phyloP scores from a whole-genome alignment of 2,113 vertebrate species.

The Columba livia region DNA sequence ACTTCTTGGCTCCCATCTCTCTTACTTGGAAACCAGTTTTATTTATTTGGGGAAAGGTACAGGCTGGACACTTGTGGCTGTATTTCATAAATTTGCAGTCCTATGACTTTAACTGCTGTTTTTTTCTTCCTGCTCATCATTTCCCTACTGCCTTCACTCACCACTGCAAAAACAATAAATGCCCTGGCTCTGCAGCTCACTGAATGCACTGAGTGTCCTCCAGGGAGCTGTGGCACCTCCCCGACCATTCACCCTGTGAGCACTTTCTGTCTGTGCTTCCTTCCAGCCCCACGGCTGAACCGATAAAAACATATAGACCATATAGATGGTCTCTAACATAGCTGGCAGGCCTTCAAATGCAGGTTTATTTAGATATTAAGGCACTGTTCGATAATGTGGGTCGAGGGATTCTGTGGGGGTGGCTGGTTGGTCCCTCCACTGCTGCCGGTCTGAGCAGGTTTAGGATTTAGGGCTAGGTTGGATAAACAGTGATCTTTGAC shows the following conservation, averaged over 20 bases:
- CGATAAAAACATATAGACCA: background rate
- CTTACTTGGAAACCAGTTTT: background rate
- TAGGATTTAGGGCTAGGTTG: background rate
- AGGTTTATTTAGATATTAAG: background rate
- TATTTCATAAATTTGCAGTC: background rate
- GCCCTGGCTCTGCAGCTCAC: background rate
- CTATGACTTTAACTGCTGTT: background rate
- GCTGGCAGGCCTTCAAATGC: background rate
- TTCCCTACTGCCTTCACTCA: background rate
- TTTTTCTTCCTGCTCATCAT: background rate
- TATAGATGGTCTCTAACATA: accelerated
- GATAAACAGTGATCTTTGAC: background rate
- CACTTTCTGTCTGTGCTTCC: background rate
- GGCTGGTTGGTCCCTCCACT: background rate
- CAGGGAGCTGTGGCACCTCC: background rate
- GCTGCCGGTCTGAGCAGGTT: accelerated
- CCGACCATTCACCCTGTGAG: background rate
- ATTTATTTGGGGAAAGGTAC: constrained; percentile 33
- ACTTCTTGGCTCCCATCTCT: constrained; percentile 4
- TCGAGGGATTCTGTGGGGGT: background rate
- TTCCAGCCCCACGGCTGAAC: accelerated
- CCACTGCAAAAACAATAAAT: constrained; percentile 5
- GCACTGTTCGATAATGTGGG: background rate
- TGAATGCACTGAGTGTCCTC: background rate
- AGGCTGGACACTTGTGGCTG: background rate